Evolutionary conservation across 2,888 invertebrate species (phyloP), one percentile per base, ranked within the genome.

Genomic region (Scaptomyza tumidula): DNA sequence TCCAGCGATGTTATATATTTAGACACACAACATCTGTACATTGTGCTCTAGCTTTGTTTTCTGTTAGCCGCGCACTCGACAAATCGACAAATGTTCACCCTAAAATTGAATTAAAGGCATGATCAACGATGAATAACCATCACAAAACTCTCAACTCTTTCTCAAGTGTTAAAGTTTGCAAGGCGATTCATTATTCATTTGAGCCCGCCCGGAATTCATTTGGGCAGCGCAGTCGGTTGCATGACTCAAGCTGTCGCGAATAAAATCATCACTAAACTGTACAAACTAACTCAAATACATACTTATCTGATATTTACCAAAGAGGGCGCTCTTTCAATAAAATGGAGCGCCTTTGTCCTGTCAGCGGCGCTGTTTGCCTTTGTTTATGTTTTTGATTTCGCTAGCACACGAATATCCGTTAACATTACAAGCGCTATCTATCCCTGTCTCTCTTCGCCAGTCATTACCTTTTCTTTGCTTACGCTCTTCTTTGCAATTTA

Each of bases 291-390:
- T 19, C 13, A n/a, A 55, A 14, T 9, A 41, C 14, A 48, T 5
- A 43, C 16, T 9, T 39, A 39, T 11, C 35, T 33, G 9, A 39
- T 58, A 54, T 71, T 41, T 13, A 31, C 24, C 37, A n/a, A 33
- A 41, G 33, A 37, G 56, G 63, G 44, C 35, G 59, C 44, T 39
- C 44, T 39, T 11, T 14, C 58, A 58, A 41, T 58, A 56, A 71
- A 76, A 71, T 43, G 45, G 37, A 49, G 24, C 58, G 54, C 55
- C 74, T 74, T 74, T 75, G 64, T 75, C 69, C 74, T 75, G 68
- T n/a, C 31, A 33, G 35, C 45, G 37, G 16, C 16, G 41, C 41
- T 41, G 41, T 41, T 44, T 45, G 46, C 46, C 74, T 61, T 73
- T 75, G 69, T 69, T 78, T 68, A 68, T 33, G 27, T 74, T 64